Evolutionary conservation across 2,113 vertebrate genomes (phyloP).

Genomic region (Takifugu flavidus): DNA sequence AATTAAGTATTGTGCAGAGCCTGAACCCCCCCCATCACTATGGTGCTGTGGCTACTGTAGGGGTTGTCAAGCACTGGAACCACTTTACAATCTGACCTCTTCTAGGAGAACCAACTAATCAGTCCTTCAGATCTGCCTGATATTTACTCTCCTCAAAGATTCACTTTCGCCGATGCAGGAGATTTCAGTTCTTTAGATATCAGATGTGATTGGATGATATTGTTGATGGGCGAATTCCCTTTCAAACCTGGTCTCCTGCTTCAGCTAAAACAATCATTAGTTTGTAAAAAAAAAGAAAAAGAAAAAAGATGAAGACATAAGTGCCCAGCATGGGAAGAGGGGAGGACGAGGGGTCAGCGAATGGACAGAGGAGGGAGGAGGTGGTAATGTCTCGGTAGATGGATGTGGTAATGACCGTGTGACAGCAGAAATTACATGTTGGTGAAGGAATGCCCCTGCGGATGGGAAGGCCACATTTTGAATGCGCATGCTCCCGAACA

Average conservation of each 20-base stretch:
- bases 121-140: no score
- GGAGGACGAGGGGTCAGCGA: slow-evolving; percentile 37
- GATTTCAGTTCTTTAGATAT: no score
- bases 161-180: no score
- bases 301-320: slow-evolving; percentile 52
- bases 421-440: slow-evolving; percentile 15
- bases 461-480: neutral
- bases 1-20: slow-evolving; percentile 75
- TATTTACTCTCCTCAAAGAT: no score
- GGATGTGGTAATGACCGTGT: slow-evolving; percentile 52
- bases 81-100: slow-evolving; percentile 16
- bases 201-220: no score
- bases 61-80: slow-evolving; percentile 49
- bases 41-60: slow-evolving; percentile 54
- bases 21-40: slow-evolving; percentile 22
- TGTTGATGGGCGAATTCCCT: slow-evolving; percentile 44
- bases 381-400: slow-evolving; percentile 12
- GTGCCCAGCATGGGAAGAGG: slow-evolving; percentile 35
- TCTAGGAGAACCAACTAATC: slow-evolving; percentile 22
- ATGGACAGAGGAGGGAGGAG: slow-evolving; percentile 38
- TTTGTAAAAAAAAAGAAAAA: neutral
- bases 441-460: slow-evolving; percentile 3
- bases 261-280: neutral
- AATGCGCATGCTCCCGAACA: slow-evolving; percentile 4
- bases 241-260: slow-evolving; percentile 43